Evolutionary conservation across 2,113 vertebrate species (phyloP).

Genomic region (Ophiodon elongatus): DNA sequence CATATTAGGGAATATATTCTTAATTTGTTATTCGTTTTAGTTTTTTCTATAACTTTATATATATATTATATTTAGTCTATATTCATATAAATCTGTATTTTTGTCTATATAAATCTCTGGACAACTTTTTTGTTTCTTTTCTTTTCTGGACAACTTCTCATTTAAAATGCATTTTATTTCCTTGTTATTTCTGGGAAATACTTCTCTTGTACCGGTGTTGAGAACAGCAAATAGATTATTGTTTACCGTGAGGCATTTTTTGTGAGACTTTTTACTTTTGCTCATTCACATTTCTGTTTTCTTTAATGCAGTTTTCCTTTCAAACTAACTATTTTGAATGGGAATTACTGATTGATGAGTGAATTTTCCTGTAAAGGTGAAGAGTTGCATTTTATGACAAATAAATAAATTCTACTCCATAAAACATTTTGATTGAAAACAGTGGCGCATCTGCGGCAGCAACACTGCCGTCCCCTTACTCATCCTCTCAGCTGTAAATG

Average conservation of each 20-base stretch:
- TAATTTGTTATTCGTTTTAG: neutral
- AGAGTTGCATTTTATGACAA: neutral
- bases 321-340: neutral
- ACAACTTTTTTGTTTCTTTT: constrained; percentile 54
- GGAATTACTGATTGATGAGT: neutral
- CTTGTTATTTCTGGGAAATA: neutral
- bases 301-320: neutral
- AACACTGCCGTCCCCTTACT: neutral
- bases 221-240: neutral
- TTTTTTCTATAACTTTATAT: neutral
- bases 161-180: neutral
- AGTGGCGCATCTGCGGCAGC: neutral
- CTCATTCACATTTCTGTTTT: neutral
- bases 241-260: neutral
- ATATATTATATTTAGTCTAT: constrained; percentile 6
- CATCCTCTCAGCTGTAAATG: neutral
- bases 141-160: constrained; percentile 58
- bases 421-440: constrained; percentile 66
- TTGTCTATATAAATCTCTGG: constrained; percentile 59
- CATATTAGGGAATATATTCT: constrained; percentile 26
- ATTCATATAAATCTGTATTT: constrained; percentile 14
- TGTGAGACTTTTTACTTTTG: neutral
- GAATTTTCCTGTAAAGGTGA: neutral
- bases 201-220: neutral
- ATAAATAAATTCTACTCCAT: neutral